phyloP scores from a whole-genome alignment of 1,140 invertebrate genomes.

The Drosophila takahashii region DNA sequence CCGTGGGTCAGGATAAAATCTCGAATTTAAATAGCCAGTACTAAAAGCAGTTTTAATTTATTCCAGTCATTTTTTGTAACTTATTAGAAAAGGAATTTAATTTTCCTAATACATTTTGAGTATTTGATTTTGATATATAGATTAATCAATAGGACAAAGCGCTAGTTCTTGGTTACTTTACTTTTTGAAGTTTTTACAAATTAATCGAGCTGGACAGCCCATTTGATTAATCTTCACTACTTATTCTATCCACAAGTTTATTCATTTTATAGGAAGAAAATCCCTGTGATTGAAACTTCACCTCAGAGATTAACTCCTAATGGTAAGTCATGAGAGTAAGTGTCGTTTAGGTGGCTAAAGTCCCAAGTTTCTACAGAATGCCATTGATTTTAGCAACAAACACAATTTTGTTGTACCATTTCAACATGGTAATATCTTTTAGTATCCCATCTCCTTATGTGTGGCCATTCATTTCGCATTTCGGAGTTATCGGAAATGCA shows the following conservation, averaged over 20 bases:
- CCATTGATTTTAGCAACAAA: not conserved
- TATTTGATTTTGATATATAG: too few species aligned
- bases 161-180: too few species aligned
- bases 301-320: not conserved
- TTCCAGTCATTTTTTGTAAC: too few species aligned
- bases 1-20: not conserved
- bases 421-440: slow-evolving; percentile 21
- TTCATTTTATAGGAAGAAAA: not conserved
- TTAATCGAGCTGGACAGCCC: too few species aligned
- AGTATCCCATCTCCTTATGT: not conserved
- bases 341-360: not conserved
- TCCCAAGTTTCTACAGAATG: not conserved
- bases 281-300: not conserved
- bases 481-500: slow-evolving; percentile 35
- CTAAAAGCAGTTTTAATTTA: not conserved
- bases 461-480: slow-evolving; percentile 25
- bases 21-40: slow-evolving; percentile 4
- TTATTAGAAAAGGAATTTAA: too few species aligned
- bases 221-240: not conserved
- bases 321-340: not conserved
- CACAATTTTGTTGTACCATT: slow-evolving; percentile 13
- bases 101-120: too few species aligned
- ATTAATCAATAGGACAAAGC: too few species aligned
- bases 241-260: not conserved
- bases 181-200: too few species aligned